These are phyloP conservation scores for Aquatica leii DNA, from an alignment of 2,888 invertebrate genomes.

Conservation along the genomic window DNA sequence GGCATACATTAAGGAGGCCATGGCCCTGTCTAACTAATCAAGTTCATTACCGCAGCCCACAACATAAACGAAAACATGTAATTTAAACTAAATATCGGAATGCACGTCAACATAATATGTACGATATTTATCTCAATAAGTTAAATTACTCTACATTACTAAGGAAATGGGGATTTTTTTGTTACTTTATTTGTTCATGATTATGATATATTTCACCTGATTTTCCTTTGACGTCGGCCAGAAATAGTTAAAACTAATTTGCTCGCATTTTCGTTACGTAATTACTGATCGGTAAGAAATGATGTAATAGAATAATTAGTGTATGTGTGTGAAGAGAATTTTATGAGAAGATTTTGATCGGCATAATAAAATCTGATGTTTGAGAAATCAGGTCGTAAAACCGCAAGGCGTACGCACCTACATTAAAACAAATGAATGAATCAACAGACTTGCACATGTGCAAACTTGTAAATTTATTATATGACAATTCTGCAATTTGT, in stretches of 20 bases:
- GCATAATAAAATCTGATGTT: conserved; percentile 26
- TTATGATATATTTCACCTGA: conserved; percentile 24
- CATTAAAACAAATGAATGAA: conserved; percentile 29
- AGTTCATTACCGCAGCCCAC: conserved; percentile 16
- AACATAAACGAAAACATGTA: not conserved
- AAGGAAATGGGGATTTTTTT: conserved; percentile 29
- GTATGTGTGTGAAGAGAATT: conserved; percentile 7
- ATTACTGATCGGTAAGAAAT: not conserved
- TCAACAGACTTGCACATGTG: conserved; percentile 25
- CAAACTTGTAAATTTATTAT: conserved; percentile 24
- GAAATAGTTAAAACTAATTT: not conserved
- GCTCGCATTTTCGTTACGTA: not conserved
- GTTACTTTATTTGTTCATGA: conserved; percentile 14
- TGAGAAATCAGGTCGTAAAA: conserved; percentile 34
- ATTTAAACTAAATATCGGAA: not conserved
- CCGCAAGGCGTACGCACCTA: conserved; percentile 31
- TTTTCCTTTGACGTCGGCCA: conserved; percentile 24
- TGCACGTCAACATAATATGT: too few species aligned
- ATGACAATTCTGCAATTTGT: conserved; percentile 19
- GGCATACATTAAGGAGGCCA: conserved; percentile 6
- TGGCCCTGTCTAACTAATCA: conserved; percentile 9
- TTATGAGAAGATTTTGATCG: conserved; percentile 24
- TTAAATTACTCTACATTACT: too few species aligned
- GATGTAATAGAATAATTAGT: conserved; percentile 6
- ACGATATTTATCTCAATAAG: too few species aligned